Percentiles rank a stretch among this genome's conserved stretches.
phyloP scores from a whole-genome alignment of 2,113 vertebrate genomes.

The Rutilus rutilus region DNA sequence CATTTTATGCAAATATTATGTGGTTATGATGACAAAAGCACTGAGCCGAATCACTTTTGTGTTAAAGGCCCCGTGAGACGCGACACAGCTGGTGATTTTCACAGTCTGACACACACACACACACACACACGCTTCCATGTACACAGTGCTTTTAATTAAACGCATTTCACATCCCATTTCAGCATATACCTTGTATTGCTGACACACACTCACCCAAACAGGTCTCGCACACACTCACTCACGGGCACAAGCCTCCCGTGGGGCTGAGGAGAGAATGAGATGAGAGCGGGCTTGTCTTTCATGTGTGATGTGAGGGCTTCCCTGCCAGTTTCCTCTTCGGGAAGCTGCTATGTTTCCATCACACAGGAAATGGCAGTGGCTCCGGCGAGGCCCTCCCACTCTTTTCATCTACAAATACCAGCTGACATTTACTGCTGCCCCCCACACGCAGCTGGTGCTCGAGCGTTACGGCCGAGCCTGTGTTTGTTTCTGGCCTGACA shows the following conservation, averaged over 20 bases:
- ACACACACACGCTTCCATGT: background rate
- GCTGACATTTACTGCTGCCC: constrained; percentile 74
- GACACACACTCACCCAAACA: constrained; percentile 17
- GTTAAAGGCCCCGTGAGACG: constrained; percentile 29
- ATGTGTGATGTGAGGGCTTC: constrained; percentile 50
- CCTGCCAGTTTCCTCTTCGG: constrained; percentile 19
- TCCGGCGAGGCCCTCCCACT: constrained; percentile 47
- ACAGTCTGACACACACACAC: constrained; percentile 27
- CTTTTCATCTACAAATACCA: constrained; percentile 78
- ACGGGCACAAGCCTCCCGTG: background rate
- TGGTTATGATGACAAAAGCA: constrained; percentile 42
- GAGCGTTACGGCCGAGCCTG: background rate
- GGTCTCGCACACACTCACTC: constrained; percentile 25
- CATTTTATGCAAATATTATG: constrained; percentile 6
- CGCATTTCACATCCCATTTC: constrained; percentile 14
- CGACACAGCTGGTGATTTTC: constrained; percentile 44
- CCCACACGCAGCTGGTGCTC: constrained; percentile 11
- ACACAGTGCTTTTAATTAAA: background rate
- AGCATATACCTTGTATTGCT: background rate
- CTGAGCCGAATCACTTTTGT: constrained; percentile 33
- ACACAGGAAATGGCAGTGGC: constrained; percentile 49
- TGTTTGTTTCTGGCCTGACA: constrained; percentile 13
- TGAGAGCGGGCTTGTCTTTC: constrained; percentile 43
- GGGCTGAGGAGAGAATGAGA: constrained; percentile 31
- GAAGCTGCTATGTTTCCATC: constrained; percentile 15